phyloP scores from a whole-genome alignment of 2,888 invertebrate genomes.

The Cryptocephalus primarius region DNA sequence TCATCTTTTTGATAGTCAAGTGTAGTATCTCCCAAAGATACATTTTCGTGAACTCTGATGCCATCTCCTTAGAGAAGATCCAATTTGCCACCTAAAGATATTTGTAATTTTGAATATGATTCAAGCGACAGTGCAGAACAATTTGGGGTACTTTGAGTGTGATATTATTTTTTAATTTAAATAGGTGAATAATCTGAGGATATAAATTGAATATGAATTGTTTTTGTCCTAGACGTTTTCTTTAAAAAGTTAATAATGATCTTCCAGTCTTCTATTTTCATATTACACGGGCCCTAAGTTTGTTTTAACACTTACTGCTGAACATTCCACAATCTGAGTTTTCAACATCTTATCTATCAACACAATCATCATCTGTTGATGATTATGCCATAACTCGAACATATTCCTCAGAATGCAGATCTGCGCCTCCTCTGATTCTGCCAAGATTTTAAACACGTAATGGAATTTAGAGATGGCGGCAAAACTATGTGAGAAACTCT shows the following conservation, averaged over 20 bases:
- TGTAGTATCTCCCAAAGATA: conserved; percentile 97
- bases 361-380: conserved; percentile 95
- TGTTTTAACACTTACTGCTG: conserved; percentile 46
- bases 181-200: too few relatives aligned
- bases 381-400: conserved; percentile 90
- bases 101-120: too few relatives aligned
- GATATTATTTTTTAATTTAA: too few relatives aligned
- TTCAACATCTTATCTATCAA: conserved; percentile 95
- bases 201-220: too few relatives aligned
- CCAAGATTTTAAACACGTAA: conserved; percentile 81
- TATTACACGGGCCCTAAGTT: too few relatives aligned
- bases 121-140: too few relatives aligned
- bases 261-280: too few relatives aligned
- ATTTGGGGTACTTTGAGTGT: too few relatives aligned
- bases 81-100: conserved; percentile 66
- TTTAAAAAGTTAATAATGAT: too few relatives aligned
- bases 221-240: too few relatives aligned
- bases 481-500: conserved; percentile 97
- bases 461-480: conserved; percentile 97
- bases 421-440: conserved; percentile 91
- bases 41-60: conserved; percentile 79
- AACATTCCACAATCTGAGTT: conserved; percentile 93
- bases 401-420: conserved; percentile 85
- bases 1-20: conserved; percentile 92
- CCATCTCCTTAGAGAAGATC: conserved; percentile 95